Conservation (phyloP, 2,113 vertebrate genomes). For the Hemiprocne comata region DNA sequence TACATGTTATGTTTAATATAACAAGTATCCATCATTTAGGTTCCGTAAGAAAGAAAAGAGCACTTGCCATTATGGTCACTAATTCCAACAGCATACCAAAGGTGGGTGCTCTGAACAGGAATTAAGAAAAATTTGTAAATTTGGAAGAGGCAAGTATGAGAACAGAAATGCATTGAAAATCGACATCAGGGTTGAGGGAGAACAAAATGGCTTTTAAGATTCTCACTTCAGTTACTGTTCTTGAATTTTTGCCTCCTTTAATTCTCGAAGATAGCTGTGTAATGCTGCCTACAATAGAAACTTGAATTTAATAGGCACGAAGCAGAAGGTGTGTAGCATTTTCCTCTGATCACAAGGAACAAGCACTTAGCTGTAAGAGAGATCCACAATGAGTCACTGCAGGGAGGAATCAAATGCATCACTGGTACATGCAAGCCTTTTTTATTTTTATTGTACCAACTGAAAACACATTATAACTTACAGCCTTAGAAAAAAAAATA, state of each 20-base stretch:
- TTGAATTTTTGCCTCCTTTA: slow-evolving; percentile 38
- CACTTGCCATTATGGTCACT: background rate
- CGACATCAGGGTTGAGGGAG: background rate
- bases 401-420: slow-evolving; percentile 75
- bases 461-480: slow-evolving; percentile 51
- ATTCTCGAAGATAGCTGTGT: slow-evolving; percentile 66
- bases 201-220: slow-evolving; percentile 34
- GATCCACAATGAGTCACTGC: slow-evolving; percentile 75
- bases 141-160: background rate
- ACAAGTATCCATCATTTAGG: background rate
- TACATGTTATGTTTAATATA: background rate
- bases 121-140: slow-evolving; percentile 5
- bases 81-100: background rate
- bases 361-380: slow-evolving; percentile 73
- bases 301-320: slow-evolving; percentile 69
- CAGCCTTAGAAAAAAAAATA: slow-evolving; percentile 12
- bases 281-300: slow-evolving; percentile 71
- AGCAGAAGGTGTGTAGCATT: slow-evolving; percentile 75
- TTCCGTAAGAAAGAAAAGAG: background rate
- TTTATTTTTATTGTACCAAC: slow-evolving; percentile 62
- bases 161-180: slow-evolving; percentile 24
- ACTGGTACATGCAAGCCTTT: slow-evolving; percentile 60
- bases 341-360: slow-evolving; percentile 73
- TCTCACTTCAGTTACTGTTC: slow-evolving; percentile 43
- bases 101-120: background rate